Evolutionary conservation across 2,888 invertebrate genomes (phyloP), one percentile per base, ranked within the genome.

Genomic region (Ectobius pallidus): DNA sequence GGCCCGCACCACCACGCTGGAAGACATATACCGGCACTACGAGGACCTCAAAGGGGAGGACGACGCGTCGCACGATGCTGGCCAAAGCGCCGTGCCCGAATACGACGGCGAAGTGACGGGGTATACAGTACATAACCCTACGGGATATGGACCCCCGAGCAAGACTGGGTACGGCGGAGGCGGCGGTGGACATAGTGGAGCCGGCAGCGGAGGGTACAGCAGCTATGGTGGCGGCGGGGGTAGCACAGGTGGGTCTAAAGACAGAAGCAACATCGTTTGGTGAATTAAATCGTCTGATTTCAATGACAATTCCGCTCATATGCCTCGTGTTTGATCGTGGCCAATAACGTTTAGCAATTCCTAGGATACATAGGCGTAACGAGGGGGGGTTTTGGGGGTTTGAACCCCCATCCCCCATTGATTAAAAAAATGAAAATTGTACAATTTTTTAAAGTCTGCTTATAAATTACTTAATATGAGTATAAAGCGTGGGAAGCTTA

Each of bases 1-100:
- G 42, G 84, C 89, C 58, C 91, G 90, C 92, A 89, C 91, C 30
- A 88, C 92, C 16, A 90, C 91, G 0, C 81, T 92, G 18, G 91
- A 92, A 76, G 91, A 91, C 76, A 86, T 92, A 39, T 89, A 91
- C 80, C 86, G 87, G 7, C 89, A 90, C 78, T 89, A 90, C 78
- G 86, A 87, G 52, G 78, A 83, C 70, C 16, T 62, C 14, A 22
- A 44, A 9, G 63, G 46, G 9, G 71, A 71, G 30, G 71, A 71
- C 22, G 71, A 71, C 20, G 34, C 14, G 22, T 69, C 69, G 1
- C 69, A 69, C 11, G 52, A 69, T 16, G 80, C 79, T 77, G 77
- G 9, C 74, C 73, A 67, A 75, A 73, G 76, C 80, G 25, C 46
- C 16, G 30, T 32, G 2, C 89, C 87, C 74, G 91, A 90, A 78